These are phyloP conservation scores for Ophthalmolycus amberensis DNA, from an alignment of 2,113 vertebrate species.

Conservation along the genomic window DNA sequence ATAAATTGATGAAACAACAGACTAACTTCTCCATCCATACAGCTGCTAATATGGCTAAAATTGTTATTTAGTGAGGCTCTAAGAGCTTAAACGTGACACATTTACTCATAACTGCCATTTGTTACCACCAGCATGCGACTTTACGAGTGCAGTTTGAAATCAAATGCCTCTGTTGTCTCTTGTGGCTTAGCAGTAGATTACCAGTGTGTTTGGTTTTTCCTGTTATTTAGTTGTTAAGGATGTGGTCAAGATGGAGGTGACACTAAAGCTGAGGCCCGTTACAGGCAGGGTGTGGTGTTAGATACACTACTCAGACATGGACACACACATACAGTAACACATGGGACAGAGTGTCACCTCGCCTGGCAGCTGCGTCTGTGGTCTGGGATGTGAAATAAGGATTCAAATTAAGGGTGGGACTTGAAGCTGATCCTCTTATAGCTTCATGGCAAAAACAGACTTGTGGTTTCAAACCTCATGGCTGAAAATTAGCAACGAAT, in stretches of 20 bases:
- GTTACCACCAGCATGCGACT: background rate
- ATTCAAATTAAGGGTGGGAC: constrained; percentile 57
- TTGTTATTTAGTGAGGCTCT: background rate
- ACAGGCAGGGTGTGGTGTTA: constrained; percentile 40
- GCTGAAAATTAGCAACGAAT: constrained; percentile 20
- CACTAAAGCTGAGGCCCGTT: constrained; percentile 31
- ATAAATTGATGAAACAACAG: background rate
- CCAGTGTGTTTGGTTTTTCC: constrained; percentile 46
- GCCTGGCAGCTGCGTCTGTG: constrained; percentile 34
- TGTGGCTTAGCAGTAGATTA: constrained; percentile 30
- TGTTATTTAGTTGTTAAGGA: constrained; percentile 58
- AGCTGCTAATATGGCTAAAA: background rate
- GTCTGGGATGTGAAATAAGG: constrained; percentile 24
- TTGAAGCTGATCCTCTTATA: constrained; percentile 39
- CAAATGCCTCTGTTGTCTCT: constrained; percentile 18
- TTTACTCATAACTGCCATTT: background rate
- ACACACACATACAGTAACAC: constrained; percentile 26
- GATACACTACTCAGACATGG: constrained; percentile 7
- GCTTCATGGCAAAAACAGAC: constrained; percentile 58
- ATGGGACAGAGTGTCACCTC: constrained; percentile 41
- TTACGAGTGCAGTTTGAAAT: constrained; percentile 11
- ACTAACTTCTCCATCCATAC: background rate
- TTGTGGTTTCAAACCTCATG: constrained; percentile 45
- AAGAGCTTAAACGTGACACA: background rate
- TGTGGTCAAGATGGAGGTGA: constrained; percentile 52